phyloP scores from a whole-genome alignment of 2,113 vertebrate species.

The Ammospiza caudacuta region DNA sequence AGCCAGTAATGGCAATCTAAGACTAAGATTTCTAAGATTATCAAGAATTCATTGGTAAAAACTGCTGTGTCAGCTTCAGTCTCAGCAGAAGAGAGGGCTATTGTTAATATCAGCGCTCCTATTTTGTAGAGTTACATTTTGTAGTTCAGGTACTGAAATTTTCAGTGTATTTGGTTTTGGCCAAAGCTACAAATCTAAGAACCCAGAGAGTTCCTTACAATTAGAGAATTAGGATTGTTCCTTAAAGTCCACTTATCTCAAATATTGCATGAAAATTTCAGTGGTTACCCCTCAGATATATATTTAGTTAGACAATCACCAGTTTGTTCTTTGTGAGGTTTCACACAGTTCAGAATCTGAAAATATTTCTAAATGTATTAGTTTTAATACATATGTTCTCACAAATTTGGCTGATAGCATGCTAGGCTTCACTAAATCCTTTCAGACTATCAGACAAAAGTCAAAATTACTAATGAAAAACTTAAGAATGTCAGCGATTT shows the following conservation, averaged over 20 bases:
- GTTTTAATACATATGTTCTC: neutral
- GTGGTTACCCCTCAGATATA: neutral
- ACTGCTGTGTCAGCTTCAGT: neutral
- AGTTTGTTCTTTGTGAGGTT: neutral
- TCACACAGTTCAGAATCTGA: neutral
- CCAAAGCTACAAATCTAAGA: neutral
- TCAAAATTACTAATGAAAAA: neutral
- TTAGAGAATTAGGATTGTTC: neutral
- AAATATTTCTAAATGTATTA: neutral
- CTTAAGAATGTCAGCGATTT: neutral
- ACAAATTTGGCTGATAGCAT: neutral
- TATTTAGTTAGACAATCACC: neutral
- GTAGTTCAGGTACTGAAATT: neutral
- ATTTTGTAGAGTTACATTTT: neutral
- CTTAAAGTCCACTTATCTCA: neutral
- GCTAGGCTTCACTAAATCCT: neutral
- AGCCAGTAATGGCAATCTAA: neutral
- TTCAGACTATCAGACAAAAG: neutral
- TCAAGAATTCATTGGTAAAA: neutral
- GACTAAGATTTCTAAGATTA: neutral
- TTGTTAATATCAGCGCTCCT: neutral
- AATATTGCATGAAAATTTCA: neutral
- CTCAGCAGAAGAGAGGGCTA: neutral
- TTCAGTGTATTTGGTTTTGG: neutral
- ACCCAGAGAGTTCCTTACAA: neutral